These are phyloP conservation scores for Pterocles gutturalis DNA, from an alignment of 2,113 vertebrate genomes.

Conservation along the genomic window DNA sequence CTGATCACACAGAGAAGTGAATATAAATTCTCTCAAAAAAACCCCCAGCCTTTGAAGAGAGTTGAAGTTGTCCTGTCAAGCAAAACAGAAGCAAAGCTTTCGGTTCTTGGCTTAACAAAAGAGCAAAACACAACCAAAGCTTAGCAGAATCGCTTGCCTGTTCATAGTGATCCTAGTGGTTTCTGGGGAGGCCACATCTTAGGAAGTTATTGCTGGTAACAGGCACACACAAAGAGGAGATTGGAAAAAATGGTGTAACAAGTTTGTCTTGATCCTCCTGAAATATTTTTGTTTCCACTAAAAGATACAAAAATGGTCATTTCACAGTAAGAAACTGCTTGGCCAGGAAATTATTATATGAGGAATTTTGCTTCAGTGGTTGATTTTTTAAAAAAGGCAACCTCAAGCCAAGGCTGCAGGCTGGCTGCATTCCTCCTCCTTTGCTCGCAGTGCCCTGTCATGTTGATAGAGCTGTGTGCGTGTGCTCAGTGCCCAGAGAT, in stretches of 20 bases:
- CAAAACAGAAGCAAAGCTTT: slow-evolving; percentile 6
- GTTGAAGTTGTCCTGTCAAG: not conserved
- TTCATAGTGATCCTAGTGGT: slow-evolving; percentile 19
- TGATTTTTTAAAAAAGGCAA: not conserved
- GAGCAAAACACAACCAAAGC: not conserved
- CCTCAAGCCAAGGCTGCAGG: not conserved
- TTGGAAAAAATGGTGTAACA: slow-evolving; percentile 38
- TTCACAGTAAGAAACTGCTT: not conserved
- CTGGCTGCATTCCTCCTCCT: not conserved
- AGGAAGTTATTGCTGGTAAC: slow-evolving; percentile 35
- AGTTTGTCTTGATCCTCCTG: slow-evolving; percentile 13
- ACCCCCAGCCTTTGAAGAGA: not conserved
- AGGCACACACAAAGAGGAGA: slow-evolving; percentile 11
- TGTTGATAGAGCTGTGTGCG: not conserved
- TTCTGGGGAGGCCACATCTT: slow-evolving; percentile 49
- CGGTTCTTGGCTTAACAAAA: not conserved
- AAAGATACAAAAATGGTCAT: slow-evolving; percentile 28
- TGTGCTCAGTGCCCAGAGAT: not conserved
- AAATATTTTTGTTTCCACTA: slow-evolving; percentile 43
- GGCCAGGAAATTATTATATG: not conserved
- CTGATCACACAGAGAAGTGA: not conserved
- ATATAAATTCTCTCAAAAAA: not conserved
- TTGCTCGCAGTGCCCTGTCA: not conserved
- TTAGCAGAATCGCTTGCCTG: not conserved
- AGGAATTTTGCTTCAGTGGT: not conserved